Evolutionary conservation across 2,888 invertebrate genomes (phyloP), one percentile per base, ranked within the genome.

Genomic region (Spicauda simplicius): DNA sequence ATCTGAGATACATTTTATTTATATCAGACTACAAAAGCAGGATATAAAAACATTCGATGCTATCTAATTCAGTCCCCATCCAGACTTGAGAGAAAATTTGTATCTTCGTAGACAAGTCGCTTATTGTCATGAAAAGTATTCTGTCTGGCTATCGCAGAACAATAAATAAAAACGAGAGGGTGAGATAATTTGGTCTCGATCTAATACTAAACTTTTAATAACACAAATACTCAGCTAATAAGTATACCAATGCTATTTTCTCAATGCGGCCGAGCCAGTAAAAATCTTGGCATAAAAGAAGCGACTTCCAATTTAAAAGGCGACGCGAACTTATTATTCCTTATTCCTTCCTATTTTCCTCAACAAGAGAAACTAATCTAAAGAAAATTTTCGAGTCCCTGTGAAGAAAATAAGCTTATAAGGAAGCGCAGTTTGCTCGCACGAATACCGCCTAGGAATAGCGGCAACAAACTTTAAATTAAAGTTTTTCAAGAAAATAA

Each of bases 341-440:
- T 84, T 87, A 83, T 84, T 82, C 87, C 83, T 80, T 86, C 82
- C 83, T 90, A 88, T 91, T 92, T 91, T 87, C 76, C 87, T 80
- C 90, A 91, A 92, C 91, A 91, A 91, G 90, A 88, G 87, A 91
- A 93, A 92, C 91, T 93, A 92, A 92, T 92, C 90, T 91, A 91
- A 92, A 92, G 90, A 90, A 92, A 91, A 90, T 91, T 92, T 92
- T 91, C 90, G 87, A 87, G 90, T 86, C 86, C 79, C 86, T 80
- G 80, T 81, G 84, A 89, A 87, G 76, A 91, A 91, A 92, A 92
- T 91, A 89, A 92, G 88, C 91, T 92, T 87, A 90, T 88, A 91
- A 87, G 91, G 87, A 88, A 88, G 83, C 89, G 90, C 88, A 91
- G 87, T 89, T 91, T 86, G 81, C 88, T 83, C 85, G 87, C 85